Percentiles rank a stretch among this genome's conserved stretches.
These are phyloP conservation scores for Drosophila insularis DNA, from an alignment of 1,140 invertebrate genomes.

Conservation along the genomic window DNA sequence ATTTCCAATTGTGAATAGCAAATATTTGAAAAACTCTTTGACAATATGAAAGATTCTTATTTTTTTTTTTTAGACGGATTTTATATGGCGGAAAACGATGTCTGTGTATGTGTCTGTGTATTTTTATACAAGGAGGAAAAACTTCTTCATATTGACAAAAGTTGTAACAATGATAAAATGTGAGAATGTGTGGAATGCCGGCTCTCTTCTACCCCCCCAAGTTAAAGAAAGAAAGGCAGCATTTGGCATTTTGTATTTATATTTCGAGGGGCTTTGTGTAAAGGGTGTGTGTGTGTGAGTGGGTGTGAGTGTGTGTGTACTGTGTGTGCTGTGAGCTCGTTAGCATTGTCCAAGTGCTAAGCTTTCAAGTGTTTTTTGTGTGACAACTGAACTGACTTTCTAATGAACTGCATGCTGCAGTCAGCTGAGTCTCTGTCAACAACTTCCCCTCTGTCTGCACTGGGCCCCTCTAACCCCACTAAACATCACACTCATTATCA, in stretches of 20 bases:
- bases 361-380: conserved; percentile 61
- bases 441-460: neutral
- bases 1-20: neutral
- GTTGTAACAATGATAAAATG: conserved; percentile 34
- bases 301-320: conserved; percentile 10
- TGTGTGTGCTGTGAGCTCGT: conserved; percentile 50
- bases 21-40: neutral
- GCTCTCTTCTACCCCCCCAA: neutral
- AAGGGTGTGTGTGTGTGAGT: neutral
- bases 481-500: conserved; percentile 52
- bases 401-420: conserved; percentile 50
- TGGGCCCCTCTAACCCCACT: neutral
- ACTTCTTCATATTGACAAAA: conserved; percentile 46
- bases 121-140: neutral
- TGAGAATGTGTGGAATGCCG: conserved; percentile 9
- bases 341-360: conserved; percentile 70
- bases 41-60: neutral
- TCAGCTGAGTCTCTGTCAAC: neutral
- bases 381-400: conserved; percentile 46
- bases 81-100: neutral
- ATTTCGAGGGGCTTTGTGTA: conserved; percentile 36
- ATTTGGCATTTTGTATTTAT: conserved; percentile 60
- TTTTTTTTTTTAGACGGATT: neutral
- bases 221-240: conserved; percentile 22
- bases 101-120: neutral